Percentiles rank a stretch among this genome's conserved stretches.
These are phyloP conservation scores for Gymnoscopelus microlampas DNA, from an alignment of 2,797 vertebrate species.

Conservation along the genomic window DNA sequence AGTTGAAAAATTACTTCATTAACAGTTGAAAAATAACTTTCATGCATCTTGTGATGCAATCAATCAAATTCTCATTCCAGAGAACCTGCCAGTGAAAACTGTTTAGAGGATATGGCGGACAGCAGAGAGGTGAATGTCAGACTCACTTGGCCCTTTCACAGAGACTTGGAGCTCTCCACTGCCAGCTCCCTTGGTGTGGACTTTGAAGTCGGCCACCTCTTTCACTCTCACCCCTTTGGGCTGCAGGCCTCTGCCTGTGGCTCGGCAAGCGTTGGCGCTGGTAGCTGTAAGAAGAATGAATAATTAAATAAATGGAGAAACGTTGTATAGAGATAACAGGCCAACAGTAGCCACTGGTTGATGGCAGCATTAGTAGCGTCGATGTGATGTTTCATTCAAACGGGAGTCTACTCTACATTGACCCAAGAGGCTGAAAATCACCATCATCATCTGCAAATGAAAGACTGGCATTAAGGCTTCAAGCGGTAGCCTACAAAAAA, in stretches of 20 bases:
- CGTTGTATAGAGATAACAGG: slow-evolving; percentile 27
- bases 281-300: slow-evolving; percentile 79
- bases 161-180: slow-evolving; percentile 90
- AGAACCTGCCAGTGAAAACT: slow-evolving; percentile 39
- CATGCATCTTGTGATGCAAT: slow-evolving; percentile 29
- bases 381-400: slow-evolving; percentile 42
- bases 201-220: slow-evolving; percentile 94
- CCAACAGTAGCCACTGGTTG: slow-evolving; percentile 44
- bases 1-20: background rate
- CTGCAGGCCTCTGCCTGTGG: slow-evolving; percentile 93
- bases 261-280: slow-evolving; percentile 90
- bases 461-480: slow-evolving; percentile 20
- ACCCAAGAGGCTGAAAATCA: no score
- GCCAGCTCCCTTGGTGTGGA: slow-evolving; percentile 94
- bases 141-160: slow-evolving; percentile 93
- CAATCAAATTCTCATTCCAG: slow-evolving; percentile 34
- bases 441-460: no score
- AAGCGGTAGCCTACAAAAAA: slow-evolving; percentile 28
- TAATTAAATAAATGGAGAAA: slow-evolving; percentile 34
- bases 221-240: slow-evolving; percentile 94
- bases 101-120: slow-evolving; percentile 27
- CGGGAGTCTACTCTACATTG: slow-evolving; percentile 27
- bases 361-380: slow-evolving; percentile 66
- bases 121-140: slow-evolving; percentile 46
- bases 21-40: slow-evolving; percentile 19